Conservation (phyloP, 2,113 vertebrate genomes). For the Hippocampus zosterae region DNA sequence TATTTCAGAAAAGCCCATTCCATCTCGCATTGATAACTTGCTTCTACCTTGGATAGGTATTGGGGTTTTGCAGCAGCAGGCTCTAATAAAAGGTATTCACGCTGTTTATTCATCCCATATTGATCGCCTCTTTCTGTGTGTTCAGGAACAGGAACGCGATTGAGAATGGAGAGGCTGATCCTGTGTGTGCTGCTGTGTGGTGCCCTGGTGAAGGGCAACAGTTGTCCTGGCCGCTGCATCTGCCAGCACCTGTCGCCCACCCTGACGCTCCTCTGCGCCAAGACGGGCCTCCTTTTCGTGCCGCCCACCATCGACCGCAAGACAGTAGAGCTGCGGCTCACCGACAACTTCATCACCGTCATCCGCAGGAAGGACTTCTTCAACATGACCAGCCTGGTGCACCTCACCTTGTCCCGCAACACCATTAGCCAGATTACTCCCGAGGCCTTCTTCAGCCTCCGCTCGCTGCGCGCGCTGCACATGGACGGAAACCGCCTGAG, state of each 20-base stretch:
- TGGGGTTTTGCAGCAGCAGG: conserved; percentile 44
- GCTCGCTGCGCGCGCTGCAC: conserved; percentile 84
- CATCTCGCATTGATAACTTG: conserved; percentile 60
- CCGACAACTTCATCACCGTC: conserved; percentile 91
- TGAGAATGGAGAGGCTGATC: conserved; percentile 81
- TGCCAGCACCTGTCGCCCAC: conserved; percentile 91
- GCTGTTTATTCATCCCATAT: conserved; percentile 47
- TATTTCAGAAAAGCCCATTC: conserved; percentile 62
- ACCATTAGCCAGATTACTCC: conserved; percentile 88
- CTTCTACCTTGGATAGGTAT: conserved; percentile 43
- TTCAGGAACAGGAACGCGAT: conserved; percentile 64
- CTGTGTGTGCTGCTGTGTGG: conserved; percentile 82
- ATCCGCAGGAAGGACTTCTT: conserved; percentile 86
- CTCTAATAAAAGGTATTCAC: conserved; percentile 30
- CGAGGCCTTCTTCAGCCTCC: conserved; percentile 82
- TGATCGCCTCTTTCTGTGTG: conserved; percentile 39
- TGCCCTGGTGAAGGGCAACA: conserved; percentile 75
- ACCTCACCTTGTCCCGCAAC: conserved; percentile 91
- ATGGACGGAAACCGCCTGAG: conserved; percentile 89
- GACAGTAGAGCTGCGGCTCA: conserved; percentile 89
- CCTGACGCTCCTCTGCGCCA: conserved; percentile 89
- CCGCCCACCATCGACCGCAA: conserved; percentile 86
- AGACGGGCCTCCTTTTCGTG: conserved; percentile 88
- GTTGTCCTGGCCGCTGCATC: conserved; percentile 86
- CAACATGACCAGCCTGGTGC: conserved; percentile 95